Evolutionary conservation across 2,888 invertebrate genomes (phyloP).

Genomic region (Melinopterus prodromus): DNA sequence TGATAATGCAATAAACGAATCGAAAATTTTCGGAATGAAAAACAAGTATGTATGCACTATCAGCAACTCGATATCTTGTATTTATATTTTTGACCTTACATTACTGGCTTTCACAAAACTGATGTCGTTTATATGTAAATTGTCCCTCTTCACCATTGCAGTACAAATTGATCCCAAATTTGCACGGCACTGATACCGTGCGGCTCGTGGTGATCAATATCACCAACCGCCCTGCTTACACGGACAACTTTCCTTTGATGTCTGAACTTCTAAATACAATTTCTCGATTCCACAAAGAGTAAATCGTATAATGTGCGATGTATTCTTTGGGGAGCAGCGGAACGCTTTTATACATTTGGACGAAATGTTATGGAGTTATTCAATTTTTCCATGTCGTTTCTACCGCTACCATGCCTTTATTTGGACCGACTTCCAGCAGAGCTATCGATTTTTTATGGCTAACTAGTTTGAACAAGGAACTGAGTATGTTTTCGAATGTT

Average conservation of each 20-base stretch:
- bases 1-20: too few species aligned
- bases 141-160: too few species aligned
- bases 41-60: too few species aligned
- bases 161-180: too few species aligned
- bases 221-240: background rate
- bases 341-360: background rate
- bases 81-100: too few species aligned
- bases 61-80: too few species aligned
- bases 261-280: background rate
- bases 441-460: background rate
- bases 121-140: too few species aligned
- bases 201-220: background rate
- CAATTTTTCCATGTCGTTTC: conserved; percentile 4
- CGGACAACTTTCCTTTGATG: background rate
- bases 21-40: too few species aligned
- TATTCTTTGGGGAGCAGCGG: background rate
- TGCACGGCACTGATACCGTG: background rate
- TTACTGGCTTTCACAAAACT: too few species aligned
- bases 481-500: background rate
- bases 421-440: background rate
- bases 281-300: background rate
- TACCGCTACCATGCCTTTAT: background rate
- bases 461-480: background rate
- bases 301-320: background rate
- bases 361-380: conserved; percentile 4